These are phyloP conservation scores for Parnassius orleans DNA, from an alignment of 2,888 invertebrate genomes.

Conservation along the genomic window DNA sequence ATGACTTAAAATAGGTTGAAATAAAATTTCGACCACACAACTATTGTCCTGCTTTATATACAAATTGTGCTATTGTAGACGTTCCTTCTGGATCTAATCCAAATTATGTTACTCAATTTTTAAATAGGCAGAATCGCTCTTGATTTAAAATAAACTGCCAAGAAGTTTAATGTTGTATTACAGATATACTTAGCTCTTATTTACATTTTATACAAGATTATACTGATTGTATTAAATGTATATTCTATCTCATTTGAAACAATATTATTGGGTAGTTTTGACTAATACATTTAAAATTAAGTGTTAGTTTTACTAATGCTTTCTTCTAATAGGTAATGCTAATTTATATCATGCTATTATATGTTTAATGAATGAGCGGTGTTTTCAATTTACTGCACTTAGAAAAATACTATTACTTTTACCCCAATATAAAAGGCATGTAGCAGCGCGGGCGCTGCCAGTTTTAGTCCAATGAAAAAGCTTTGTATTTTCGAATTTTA, in stretches of 20 bases:
- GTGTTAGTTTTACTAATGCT: conserved; percentile 52
- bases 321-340: conserved; percentile 27
- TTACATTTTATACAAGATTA: too few relatives aligned
- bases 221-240: background rate
- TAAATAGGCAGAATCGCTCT: conserved; percentile 12
- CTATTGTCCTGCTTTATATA: conserved; percentile 1
- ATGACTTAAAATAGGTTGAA: conserved; percentile 16
- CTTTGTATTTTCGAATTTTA: conserved; percentile 81
- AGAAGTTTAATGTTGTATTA: conserved; percentile 7
- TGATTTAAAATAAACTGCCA: conserved; percentile 13
- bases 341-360: conserved; percentile 18
- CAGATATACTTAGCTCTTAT: background rate
- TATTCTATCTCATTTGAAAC: conserved; percentile 5
- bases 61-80: conserved; percentile 11
- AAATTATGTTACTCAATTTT: conserved; percentile 13
- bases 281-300: conserved; percentile 36
- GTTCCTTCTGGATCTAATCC: conserved; percentile 40
- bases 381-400: conserved; percentile 23
- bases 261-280: conserved; percentile 23
- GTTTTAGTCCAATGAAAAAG: conserved; percentile 82
- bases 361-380: conserved; percentile 22
- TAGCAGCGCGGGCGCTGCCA: conserved; percentile 68
- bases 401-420: conserved; percentile 6
- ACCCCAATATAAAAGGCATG: conserved; percentile 41
- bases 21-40: conserved; percentile 23